Conservation (phyloP, 1,140 invertebrate species). For the Sesamia nonagrioides region DNA sequence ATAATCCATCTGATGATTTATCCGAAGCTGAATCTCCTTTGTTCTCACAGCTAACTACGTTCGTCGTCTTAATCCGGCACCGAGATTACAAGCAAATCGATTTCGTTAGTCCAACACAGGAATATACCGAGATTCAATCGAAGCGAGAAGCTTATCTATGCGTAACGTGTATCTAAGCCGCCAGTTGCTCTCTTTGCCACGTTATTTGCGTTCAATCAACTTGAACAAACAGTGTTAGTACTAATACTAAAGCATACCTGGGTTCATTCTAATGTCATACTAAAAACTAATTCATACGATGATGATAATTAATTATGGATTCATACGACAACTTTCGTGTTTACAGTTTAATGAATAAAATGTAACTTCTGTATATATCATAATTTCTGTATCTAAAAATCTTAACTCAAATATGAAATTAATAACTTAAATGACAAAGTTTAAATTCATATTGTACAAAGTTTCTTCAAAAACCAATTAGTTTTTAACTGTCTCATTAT, state of each 20-base stretch:
- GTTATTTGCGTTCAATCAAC: constrained; percentile 66
- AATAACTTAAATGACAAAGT: background rate
- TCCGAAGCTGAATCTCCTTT: constrained; percentile 61
- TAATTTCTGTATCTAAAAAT: background rate
- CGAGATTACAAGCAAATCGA: constrained; percentile 73
- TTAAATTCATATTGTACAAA: constrained; percentile 16
- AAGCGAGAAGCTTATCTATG: constrained; percentile 67
- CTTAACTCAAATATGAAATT: background rate
- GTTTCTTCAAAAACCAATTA: background rate
- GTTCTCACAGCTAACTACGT: constrained; percentile 71
- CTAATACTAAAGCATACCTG: background rate
- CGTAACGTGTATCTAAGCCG: constrained; percentile 67
- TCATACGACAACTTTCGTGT: background rate
- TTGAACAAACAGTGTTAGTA: constrained; percentile 17
- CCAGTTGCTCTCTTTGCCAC: constrained; percentile 65
- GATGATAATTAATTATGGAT: too few species aligned
- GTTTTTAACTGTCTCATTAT: background rate
- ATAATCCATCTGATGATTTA: constrained; percentile 59
- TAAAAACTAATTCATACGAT: background rate
- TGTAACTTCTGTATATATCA: background rate
- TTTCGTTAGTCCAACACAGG: constrained; percentile 67
- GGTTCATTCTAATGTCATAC: background rate
- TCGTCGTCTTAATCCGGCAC: constrained; percentile 64
- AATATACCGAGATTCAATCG: constrained; percentile 70
- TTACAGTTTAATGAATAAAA: background rate